phyloP scores from a whole-genome alignment of 2,113 vertebrate species.

The Apeltes quadracus region DNA sequence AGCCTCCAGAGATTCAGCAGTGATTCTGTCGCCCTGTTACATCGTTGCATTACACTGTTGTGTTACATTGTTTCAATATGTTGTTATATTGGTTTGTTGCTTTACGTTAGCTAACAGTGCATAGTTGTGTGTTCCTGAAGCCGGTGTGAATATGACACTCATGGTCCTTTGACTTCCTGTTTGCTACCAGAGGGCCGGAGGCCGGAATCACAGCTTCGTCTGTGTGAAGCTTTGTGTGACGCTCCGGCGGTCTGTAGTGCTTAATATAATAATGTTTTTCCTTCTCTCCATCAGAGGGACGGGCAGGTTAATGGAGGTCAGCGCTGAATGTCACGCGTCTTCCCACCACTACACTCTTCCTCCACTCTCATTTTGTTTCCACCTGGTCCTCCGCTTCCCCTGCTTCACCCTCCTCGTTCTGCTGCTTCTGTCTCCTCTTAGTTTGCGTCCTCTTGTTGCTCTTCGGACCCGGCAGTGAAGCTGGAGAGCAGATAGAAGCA shows the following conservation, averaged over 20 bases:
- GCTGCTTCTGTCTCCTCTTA: neutral
- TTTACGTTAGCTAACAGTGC: no score
- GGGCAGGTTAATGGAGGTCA: constrained; percentile 62
- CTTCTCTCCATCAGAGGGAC: constrained; percentile 17
- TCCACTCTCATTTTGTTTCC: constrained; percentile 26
- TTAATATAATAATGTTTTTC: constrained; percentile 36
- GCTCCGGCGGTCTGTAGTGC: neutral
- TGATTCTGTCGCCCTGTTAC: neutral
- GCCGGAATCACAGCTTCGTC: neutral
- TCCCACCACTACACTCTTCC: constrained; percentile 23
- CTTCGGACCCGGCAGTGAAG: no score
- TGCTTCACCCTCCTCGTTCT: neutral
- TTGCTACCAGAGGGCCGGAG: no score
- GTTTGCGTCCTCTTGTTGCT: no score
- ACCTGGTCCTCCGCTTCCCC: constrained; percentile 16
- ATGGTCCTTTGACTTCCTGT: no score
- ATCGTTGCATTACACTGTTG: neutral
- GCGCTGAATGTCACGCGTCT: constrained; percentile 18
- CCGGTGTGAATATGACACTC: no score
- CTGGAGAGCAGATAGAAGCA: constrained; percentile 58
- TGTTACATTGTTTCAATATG: neutral
- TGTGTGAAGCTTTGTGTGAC: no score
- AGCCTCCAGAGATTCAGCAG: neutral
- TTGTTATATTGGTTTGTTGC: no score
- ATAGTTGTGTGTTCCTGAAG: no score